Evolutionary conservation across 2,797 vertebrate species (phyloP).

Genomic region (Syndactyla subalaris): DNA sequence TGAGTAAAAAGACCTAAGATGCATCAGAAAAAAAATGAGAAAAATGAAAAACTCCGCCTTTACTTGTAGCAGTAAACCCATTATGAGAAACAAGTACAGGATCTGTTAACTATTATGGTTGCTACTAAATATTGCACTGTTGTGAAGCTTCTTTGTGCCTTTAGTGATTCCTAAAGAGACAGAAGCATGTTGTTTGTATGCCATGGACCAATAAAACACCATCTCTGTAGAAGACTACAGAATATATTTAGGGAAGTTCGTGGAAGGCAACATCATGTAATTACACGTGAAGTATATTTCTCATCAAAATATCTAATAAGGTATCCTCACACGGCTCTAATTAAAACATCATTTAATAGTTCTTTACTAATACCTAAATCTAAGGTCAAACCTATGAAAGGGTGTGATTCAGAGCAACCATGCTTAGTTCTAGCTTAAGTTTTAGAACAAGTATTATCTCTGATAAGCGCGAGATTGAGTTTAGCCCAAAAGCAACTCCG

Average conservation of each 20-base stretch:
- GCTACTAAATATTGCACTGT: constrained; percentile 74
- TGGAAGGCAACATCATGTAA: accelerated
- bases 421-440: background rate
- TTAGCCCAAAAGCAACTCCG: background rate
- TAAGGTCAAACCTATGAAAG: background rate
- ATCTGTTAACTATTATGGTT: constrained; percentile 82
- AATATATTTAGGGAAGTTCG: background rate
- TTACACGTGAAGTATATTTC: background rate
- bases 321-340: background rate
- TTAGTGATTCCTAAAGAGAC: constrained; percentile 78
- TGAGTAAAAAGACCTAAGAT: background rate
- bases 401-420: background rate
- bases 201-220: background rate
- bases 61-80: constrained; percentile 76
- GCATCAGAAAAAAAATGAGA: background rate
- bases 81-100: constrained; percentile 74
- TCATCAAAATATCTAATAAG: background rate
- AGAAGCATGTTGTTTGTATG: background rate
- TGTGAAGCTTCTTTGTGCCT: constrained; percentile 79
- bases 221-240: background rate
- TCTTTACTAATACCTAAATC: background rate
- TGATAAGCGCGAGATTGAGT: accelerated
- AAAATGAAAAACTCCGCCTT: constrained; percentile 66
- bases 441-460: background rate
- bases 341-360: background rate